Percentiles rank a stretch among this genome's conserved stretches.
Conservation (phyloP, 2,888 invertebrate species). For the Lampropteryx suffumata region DNA sequence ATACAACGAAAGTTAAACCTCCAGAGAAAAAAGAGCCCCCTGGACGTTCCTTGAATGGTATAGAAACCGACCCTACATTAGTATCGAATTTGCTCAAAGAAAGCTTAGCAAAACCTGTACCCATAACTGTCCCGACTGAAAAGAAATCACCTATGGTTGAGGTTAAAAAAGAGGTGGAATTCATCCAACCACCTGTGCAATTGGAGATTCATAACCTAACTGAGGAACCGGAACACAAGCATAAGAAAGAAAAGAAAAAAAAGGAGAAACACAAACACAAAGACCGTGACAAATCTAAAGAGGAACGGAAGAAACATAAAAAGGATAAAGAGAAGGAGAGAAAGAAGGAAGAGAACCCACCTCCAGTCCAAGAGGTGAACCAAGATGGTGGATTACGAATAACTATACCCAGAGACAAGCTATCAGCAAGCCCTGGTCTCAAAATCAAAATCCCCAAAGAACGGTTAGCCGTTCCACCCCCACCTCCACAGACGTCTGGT, state of each 20-base stretch:
- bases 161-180: constrained; percentile 56
- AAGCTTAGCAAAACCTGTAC: constrained; percentile 78
- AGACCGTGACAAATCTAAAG: constrained; percentile 88
- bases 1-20: constrained; percentile 54
- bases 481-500: constrained; percentile 69
- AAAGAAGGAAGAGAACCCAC: constrained; percentile 55
- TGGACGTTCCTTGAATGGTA: constrained; percentile 80
- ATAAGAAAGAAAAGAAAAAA: constrained; percentile 87
- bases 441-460: constrained; percentile 93
- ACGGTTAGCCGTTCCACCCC: constrained; percentile 83
- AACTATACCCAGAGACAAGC: constrained; percentile 72
- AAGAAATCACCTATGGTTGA: constrained; percentile 61
- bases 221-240: constrained; percentile 64
- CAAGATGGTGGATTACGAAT: constrained; percentile 64
- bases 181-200: constrained; percentile 39
- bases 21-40: constrained; percentile 63
- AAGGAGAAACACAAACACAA: constrained; percentile 92
- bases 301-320: constrained; percentile 88
- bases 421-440: constrained; percentile 79
- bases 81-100: constrained; percentile 88
- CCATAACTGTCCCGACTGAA: constrained; percentile 70
- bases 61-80: constrained; percentile 87
- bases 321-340: constrained; percentile 82
- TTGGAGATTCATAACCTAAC: constrained; percentile 33
- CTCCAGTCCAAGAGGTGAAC: constrained; percentile 36